Conservation (phyloP, 2,797 vertebrate genomes). For the Oophaga sylvatica region DNA sequence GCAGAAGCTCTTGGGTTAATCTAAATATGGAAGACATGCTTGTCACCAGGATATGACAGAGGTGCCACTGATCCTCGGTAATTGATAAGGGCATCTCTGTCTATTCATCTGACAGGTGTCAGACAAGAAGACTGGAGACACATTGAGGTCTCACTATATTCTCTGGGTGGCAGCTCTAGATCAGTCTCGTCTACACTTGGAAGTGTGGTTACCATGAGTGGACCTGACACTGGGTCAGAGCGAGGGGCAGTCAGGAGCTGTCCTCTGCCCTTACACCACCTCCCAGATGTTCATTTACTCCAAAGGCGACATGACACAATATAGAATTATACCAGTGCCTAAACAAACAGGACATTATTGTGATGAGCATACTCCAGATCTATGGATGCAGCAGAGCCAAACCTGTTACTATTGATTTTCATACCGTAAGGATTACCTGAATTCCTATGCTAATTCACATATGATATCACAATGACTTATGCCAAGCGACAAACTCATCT, state of each 20-base stretch:
- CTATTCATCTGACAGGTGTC: constrained; percentile 85
- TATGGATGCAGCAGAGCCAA: background rate
- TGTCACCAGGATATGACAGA: constrained; percentile 74
- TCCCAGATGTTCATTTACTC: constrained; percentile 45
- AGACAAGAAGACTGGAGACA: constrained; percentile 76
- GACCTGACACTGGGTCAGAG: constrained; percentile 69
- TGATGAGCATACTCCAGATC: background rate
- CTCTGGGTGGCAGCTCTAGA: constrained; percentile 74
- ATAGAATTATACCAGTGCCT: constrained; percentile 38
- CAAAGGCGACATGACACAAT: constrained; percentile 32
- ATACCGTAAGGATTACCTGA: background rate
- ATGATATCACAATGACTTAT: background rate
- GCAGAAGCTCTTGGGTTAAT: constrained; percentile 66
- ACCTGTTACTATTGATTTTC: constrained; percentile 2
- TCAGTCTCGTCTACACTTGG: constrained; percentile 68
- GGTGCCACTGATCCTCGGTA: constrained; percentile 80
- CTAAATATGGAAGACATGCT: constrained; percentile 78
- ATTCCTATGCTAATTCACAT: background rate
- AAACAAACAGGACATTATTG: constrained; percentile 7
- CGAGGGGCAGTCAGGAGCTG: constrained; percentile 55
- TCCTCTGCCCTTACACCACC: constrained; percentile 26
- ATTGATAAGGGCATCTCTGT: constrained; percentile 83
- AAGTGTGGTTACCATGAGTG: constrained; percentile 74
- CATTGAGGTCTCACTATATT: constrained; percentile 74
- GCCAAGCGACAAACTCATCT: background rate